phyloP scores from a whole-genome alignment of 1,140 invertebrate species.

The Delia radicum region DNA sequence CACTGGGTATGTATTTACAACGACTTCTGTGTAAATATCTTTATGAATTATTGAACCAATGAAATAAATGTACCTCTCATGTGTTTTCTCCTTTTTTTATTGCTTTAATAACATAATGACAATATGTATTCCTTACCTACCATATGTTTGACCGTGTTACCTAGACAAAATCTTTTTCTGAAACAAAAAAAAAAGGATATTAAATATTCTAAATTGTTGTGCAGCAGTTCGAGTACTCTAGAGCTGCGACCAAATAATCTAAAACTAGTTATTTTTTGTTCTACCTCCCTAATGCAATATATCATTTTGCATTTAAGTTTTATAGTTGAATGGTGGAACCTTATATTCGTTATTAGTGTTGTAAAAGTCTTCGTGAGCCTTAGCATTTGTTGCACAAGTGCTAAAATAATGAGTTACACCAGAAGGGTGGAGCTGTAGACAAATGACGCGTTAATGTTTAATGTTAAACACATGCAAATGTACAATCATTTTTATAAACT shows the following conservation, averaged over 20 bases:
- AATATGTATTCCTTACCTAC: background rate
- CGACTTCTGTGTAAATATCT: background rate
- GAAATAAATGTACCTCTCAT: background rate
- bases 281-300: background rate
- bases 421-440: conserved; percentile 11
- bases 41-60: background rate
- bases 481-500: background rate
- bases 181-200: too few relatives aligned
- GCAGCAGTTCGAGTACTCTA: background rate
- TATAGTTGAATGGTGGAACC: background rate
- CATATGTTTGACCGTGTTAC: background rate
- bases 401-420: conserved; percentile 22
- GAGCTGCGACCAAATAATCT: background rate
- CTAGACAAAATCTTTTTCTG: background rate
- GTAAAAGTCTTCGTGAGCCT: background rate
- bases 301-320: background rate
- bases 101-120: background rate
- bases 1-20: too few relatives aligned
- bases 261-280: background rate
- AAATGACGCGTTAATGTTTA: conserved; percentile 14
- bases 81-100: background rate
- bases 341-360: background rate
- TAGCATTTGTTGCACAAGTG: conserved; percentile 14
- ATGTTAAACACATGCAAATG: background rate
- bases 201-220: background rate